phyloP scores from a whole-genome alignment of 2,888 invertebrate genomes.

The Pemphredon lugubris region DNA sequence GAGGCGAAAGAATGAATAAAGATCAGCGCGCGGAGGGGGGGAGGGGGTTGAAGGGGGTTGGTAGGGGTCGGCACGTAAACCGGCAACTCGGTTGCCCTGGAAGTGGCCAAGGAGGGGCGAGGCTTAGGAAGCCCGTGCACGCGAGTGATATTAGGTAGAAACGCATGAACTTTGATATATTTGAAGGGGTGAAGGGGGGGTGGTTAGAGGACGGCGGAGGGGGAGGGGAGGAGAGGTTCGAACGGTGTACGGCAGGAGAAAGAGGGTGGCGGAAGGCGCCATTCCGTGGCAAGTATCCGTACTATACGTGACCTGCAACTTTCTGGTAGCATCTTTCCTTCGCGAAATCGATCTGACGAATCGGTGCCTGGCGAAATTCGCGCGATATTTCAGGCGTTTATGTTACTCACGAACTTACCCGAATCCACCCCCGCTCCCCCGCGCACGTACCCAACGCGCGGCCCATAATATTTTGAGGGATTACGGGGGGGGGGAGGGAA shows the following conservation, averaged over 20 bases:
- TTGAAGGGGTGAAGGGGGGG: slow-evolving; percentile 61
- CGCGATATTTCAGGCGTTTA: slow-evolving; percentile 22
- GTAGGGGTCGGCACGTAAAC: slow-evolving; percentile 70
- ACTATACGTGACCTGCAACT: slow-evolving; percentile 80
- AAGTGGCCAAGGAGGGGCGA: slow-evolving; percentile 49
- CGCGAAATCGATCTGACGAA: slow-evolving; percentile 40
- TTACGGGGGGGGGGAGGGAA: no score
- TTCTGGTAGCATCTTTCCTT: slow-evolving; percentile 69
- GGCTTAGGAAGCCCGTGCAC: slow-evolving; percentile 58
- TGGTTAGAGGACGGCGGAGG: no score
- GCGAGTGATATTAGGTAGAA: slow-evolving; percentile 79
- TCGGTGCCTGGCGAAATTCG: slow-evolving; percentile 31
- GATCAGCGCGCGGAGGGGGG: slow-evolving; percentile 63
- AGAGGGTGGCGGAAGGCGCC: slow-evolving; percentile 69
- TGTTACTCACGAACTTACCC: no score
- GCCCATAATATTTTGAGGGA: no score
- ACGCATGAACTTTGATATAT: slow-evolving; percentile 81
- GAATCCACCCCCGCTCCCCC: no score
- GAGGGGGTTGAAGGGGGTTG: slow-evolving; percentile 36
- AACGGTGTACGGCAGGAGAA: slow-evolving; percentile 36
- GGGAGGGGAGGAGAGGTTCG: slow-evolving; percentile 24
- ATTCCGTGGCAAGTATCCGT: slow-evolving; percentile 80
- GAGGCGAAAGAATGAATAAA: slow-evolving; percentile 80
- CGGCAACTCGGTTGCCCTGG: slow-evolving; percentile 64
- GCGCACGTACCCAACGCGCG: no score